Evolutionary conservation across 64 coral and sea anemone species (phyloP).

Genomic region (Catalaphyllia jardinei): DNA sequence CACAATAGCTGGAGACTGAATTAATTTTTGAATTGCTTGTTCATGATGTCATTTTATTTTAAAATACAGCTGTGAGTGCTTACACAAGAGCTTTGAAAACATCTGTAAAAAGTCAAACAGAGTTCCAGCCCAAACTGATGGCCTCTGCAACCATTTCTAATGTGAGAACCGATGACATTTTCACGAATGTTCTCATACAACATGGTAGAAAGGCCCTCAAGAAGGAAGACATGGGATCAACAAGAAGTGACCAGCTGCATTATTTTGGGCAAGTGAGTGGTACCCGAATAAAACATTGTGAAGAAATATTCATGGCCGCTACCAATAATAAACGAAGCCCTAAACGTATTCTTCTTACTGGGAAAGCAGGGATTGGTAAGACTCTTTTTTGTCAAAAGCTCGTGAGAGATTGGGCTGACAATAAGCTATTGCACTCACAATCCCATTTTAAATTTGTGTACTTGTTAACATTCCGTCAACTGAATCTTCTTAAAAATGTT

Average conservation of each 20-base stretch:
- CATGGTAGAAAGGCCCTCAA: slow-evolving; percentile 5
- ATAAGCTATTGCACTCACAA: slow-evolving; percentile 9
- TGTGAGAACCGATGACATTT: slow-evolving; percentile 44
- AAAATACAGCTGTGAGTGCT: neutral
- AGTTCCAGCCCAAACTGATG: slow-evolving; percentile 27
- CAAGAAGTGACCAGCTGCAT: neutral
- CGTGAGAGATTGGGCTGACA: neutral
- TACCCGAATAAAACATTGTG: neutral
- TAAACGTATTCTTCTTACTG: slow-evolving; percentile 32
- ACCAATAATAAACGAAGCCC: neutral
- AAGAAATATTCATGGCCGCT: neutral
- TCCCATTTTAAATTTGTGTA: neutral
- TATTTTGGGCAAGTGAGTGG: neutral
- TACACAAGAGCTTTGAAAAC: slow-evolving; percentile 16
- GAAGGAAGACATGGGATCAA: neutral
- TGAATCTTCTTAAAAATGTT: neutral
- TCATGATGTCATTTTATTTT: neutral
- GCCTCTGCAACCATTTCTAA: neutral
- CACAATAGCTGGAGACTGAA: neutral
- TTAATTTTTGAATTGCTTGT: neutral
- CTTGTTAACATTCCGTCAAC: too few species aligned
- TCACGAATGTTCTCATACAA: slow-evolving; percentile 44
- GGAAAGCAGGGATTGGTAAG: slow-evolving; percentile 61
- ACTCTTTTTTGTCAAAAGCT: slow-evolving; percentile 43
- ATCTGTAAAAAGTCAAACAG: slow-evolving; percentile 27